Evolutionary conservation across 2,113 vertebrate genomes (phyloP).

Genomic region (Etheostoma spectabile): DNA sequence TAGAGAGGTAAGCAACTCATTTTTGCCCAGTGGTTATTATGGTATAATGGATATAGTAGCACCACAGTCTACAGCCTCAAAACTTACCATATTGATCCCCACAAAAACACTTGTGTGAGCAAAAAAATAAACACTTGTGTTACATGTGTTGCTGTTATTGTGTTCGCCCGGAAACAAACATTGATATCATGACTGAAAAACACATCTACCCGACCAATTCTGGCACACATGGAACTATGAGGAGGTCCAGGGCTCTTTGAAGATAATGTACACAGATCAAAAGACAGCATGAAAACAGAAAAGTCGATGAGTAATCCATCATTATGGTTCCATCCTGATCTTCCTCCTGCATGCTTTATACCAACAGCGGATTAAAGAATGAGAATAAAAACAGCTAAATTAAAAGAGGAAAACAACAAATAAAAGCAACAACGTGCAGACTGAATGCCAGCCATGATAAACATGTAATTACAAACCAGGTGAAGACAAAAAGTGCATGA

Average conservation of each 20-base stretch:
- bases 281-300: not conserved
- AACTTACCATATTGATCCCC: not conserved
- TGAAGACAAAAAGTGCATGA: not conserved
- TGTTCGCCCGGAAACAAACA: not conserved
- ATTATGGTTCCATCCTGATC: not conserved
- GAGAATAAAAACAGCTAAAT: too few species aligned
- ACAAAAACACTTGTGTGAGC: not conserved
- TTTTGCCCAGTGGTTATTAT: not conserved
- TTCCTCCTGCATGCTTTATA: not conserved
- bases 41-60: not conserved
- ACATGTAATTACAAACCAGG: not conserved
- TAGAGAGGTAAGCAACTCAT: not conserved
- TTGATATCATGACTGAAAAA: not conserved
- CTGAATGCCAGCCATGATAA: not conserved
- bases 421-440: not conserved
- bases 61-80: not conserved
- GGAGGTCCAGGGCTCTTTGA: conserved; percentile 2
- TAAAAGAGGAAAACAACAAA: not conserved
- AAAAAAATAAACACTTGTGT: not conserved
- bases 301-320: not conserved
- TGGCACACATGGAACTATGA: conserved; percentile 6
- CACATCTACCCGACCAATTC: conserved; percentile 8
- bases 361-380: conserved; percentile 1
- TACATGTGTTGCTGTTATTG: too few species aligned
- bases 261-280: conserved; percentile 29